A percentile compares a stretch with the other conserved stretches of the same genome.
Conservation (phyloP, 2,797 vertebrate genomes). For the Platalea minor region DNA sequence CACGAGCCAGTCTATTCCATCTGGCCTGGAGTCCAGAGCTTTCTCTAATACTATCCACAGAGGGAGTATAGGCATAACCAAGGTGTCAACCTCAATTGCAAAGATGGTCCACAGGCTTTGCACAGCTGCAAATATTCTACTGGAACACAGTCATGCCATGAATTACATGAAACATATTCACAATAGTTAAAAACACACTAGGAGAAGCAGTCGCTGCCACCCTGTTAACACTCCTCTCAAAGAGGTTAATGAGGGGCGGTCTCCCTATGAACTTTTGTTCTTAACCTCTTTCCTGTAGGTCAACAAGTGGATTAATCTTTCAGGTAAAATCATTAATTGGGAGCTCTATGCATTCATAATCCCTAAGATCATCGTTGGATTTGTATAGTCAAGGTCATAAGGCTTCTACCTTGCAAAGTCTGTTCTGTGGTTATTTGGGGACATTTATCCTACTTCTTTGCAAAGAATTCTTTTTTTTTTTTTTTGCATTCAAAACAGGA, state of each 20-base stretch:
- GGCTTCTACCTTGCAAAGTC: not conserved
- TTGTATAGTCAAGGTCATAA: slow-evolving; percentile 24
- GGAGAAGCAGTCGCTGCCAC: not conserved
- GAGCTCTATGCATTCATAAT: not conserved
- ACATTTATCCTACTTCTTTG: not conserved
- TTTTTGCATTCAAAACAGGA: slow-evolving; percentile 32
- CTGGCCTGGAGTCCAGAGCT: not conserved
- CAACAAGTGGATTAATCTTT: not conserved
- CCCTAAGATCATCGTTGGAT: not conserved
- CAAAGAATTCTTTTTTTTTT: not conserved
- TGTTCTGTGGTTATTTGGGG: not conserved
- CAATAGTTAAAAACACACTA: not conserved
- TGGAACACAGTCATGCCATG: not conserved
- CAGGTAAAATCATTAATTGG: not conserved
- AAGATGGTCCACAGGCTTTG: not conserved
- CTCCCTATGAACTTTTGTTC: not conserved
- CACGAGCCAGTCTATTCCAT: not conserved
- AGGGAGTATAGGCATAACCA: not conserved
- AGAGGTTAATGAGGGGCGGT: not conserved
- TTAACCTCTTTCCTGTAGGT: not conserved
- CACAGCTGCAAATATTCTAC: not conserved
- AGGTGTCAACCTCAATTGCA: not conserved
- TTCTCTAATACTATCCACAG: not conserved
- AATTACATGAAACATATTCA: not conserved
- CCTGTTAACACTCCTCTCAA: not conserved